Percentiles rank a stretch among this genome's conserved stretches.
Conservation (phyloP, 2,888 invertebrate genomes). For the Diarsia brunnea region DNA sequence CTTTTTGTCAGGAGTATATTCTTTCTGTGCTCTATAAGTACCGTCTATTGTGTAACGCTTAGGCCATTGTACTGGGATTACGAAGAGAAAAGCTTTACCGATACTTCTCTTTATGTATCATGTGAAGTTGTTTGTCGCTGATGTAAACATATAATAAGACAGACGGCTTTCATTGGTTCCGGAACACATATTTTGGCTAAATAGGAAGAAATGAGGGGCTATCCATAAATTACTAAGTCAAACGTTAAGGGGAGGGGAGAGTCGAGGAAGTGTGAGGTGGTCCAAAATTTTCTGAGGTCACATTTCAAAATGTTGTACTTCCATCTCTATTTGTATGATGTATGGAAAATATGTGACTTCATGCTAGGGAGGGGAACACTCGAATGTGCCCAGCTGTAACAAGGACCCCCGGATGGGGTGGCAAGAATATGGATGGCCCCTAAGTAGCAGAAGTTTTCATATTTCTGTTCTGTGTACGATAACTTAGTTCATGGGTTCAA, state of each 20-base stretch:
- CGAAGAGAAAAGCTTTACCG: constrained; percentile 46
- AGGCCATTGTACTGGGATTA: constrained; percentile 54
- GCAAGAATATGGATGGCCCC: too few species aligned
- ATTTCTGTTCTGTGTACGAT: neutral
- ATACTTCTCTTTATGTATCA: constrained; percentile 24
- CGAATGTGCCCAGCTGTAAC: too few species aligned
- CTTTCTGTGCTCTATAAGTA: constrained; percentile 43
- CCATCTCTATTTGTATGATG: too few species aligned
- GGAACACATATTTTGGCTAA: neutral
- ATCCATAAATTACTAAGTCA: too few species aligned
- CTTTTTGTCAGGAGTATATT: constrained; percentile 57
- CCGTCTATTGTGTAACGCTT: constrained; percentile 56
- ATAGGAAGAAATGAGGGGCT: neutral
- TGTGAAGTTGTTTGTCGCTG: constrained; percentile 20
- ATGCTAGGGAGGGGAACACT: too few species aligned
- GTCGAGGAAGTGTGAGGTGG: too few species aligned
- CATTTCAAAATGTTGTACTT: too few species aligned
- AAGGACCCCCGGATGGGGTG: too few species aligned
- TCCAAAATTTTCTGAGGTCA: too few species aligned
- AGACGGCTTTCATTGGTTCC: neutral
- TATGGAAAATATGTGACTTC: too few species aligned
- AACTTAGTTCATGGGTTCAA: neutral
- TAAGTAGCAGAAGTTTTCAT: neutral
- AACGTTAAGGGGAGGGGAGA: too few species aligned
- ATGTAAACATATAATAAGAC: constrained; percentile 25